Base-by-base conservation (phyloP, 1,140 invertebrate species). In the Caerostris darwini region DNA sequence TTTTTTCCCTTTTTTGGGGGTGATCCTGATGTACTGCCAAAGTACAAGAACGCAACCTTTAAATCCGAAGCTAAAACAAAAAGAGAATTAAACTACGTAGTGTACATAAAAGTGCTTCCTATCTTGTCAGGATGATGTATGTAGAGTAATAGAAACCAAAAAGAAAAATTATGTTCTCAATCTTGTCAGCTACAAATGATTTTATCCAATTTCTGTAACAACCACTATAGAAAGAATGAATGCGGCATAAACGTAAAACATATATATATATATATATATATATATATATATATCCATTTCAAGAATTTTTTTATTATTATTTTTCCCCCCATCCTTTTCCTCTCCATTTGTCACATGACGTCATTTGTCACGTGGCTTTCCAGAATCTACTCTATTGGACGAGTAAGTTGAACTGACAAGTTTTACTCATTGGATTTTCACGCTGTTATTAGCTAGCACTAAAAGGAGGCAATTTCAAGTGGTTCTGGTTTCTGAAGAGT, bases 141-240 rank as follows among this genome's bases (percentile, higher is more conserved):
- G 61, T 92, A 92, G 90, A 92, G 90, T 85, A 88, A 93, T 88
- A 93, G 92, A 87, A 93, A 87, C 54, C 34, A 17, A 85, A 54
- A 93, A 93, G 85, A 93, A 93, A 86, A 86, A 93, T 93, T 87
- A 93, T 93, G 83, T 93, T 87, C 92, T 93, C 92, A 93, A 93
- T 93, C 92, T 93, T 93, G 92, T 93, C 92, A 93, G 59, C 92
- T 93, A 93, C 92, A 87, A 93, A 93, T 93, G 92, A 93, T 93
- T 93, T 93, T 88, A 93, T 93, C 92, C 92, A 93, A 93, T 93
- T 87, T 93, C 92, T 69, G 59, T 93, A 87, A 93, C 61, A 93
- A 93, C 82, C 90, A 67, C 77, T 92, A 83, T 57, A 61, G 58
- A 57, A 83, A 34, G 67, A 92, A 92, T 57, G 59, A 56, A 77